Evolutionary conservation across 2,888 invertebrate species (phyloP).

Genomic region (Standfussiana lucernea): DNA sequence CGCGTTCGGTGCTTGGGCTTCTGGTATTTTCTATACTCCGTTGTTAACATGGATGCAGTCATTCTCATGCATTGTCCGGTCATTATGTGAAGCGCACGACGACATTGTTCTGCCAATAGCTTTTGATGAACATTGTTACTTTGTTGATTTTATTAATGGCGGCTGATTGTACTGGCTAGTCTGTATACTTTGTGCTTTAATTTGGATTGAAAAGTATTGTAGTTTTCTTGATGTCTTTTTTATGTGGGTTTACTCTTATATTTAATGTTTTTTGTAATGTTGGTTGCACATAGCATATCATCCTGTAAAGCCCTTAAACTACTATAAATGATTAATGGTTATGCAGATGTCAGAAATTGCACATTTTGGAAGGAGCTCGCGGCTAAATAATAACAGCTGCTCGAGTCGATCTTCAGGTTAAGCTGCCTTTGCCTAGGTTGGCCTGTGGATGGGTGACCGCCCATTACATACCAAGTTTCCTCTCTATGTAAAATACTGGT

Average conservation of each 20-base stretch:
- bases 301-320: background rate
- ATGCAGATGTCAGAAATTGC: too few species aligned
- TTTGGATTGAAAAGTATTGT: constrained; percentile 30
- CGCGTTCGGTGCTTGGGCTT: background rate
- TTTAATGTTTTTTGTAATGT: background rate
- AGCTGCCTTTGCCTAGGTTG: background rate
- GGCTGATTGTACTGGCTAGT: constrained; percentile 65
- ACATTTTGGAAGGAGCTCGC: background rate
- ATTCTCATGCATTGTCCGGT: constrained; percentile 68
- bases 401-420: background rate
- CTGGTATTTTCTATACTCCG: constrained; percentile 13
- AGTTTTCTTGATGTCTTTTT: constrained; percentile 17
- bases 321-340: background rate
- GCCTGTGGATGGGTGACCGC: too few species aligned
- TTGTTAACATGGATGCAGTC: constrained; percentile 10
- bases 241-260: background rate
- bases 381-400: background rate
- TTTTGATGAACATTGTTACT: constrained; percentile 83
- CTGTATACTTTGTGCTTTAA: constrained; percentile 40
- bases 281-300: too few species aligned
- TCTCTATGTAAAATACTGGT: too few species aligned
- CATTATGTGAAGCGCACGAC: constrained; percentile 67
- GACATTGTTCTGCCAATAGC: constrained; percentile 82
- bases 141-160: constrained; percentile 83
- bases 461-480: too few species aligned